phyloP scores from a whole-genome alignment of 2,113 vertebrate genomes.

The Oncorhynchus clarkii region DNA sequence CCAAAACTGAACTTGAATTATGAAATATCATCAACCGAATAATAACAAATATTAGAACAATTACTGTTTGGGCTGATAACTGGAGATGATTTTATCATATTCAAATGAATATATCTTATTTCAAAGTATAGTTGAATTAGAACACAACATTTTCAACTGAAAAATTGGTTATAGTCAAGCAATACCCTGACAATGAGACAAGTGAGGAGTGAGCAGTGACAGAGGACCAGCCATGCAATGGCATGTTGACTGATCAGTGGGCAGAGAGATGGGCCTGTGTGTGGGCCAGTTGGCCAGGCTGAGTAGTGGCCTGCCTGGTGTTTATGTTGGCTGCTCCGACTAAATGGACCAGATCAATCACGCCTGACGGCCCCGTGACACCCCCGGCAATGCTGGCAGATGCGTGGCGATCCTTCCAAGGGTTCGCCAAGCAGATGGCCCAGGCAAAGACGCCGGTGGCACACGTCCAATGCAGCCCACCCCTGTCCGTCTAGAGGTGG shows the following conservation, averaged over 20 bases:
- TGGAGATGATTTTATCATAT: no score
- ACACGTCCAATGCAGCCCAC: constrained; percentile 55
- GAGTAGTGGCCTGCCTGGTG: constrained; percentile 32
- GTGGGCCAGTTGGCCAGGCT: constrained; percentile 62
- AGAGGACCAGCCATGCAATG: constrained; percentile 31
- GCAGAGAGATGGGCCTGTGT: constrained; percentile 47
- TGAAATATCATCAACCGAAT: no score
- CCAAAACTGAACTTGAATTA: neutral
- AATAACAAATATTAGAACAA: no score
- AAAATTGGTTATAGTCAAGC: no score
- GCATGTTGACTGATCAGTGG: constrained; percentile 5
- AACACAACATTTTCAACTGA: no score
- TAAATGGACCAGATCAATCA: constrained; percentile 85
- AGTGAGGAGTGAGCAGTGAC: constrained; percentile 16
- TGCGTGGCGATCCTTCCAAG: constrained; percentile 53
- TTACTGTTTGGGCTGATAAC: no score
- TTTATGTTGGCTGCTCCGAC: constrained; percentile 71
- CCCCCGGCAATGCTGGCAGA: constrained; percentile 64
- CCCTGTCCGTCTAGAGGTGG: constrained; percentile 28
- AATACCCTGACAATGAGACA: neutral
- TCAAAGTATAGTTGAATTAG: no score
- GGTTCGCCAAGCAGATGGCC: constrained; percentile 75
- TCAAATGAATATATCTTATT: no score
- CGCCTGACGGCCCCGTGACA: constrained; percentile 71
- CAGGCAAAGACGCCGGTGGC: constrained; percentile 65